phyloP scores from a whole-genome alignment of 2,113 vertebrate species.

The Balaenoptera acutorostrata region DNA sequence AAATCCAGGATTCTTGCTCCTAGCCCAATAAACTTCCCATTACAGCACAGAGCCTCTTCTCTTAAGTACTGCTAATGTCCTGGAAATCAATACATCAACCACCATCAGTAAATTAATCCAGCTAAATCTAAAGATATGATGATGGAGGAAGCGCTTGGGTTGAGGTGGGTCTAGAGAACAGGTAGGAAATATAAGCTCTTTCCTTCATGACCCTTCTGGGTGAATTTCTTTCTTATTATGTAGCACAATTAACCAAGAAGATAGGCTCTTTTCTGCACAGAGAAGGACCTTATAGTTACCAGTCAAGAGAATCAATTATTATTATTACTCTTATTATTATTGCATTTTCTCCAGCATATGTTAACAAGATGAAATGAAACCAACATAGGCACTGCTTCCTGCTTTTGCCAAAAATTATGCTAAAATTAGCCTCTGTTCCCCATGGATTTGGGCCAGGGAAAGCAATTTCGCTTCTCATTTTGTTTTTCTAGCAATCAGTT shows the following conservation, averaged over 20 bases:
- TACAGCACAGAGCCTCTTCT: not conserved
- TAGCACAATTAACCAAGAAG: not conserved
- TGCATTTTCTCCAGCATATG: slow-evolving; percentile 13
- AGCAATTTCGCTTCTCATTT: slow-evolving; percentile 53
- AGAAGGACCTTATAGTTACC: not conserved
- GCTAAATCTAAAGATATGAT: not conserved
- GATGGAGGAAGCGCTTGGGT: not conserved
- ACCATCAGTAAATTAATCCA: not conserved
- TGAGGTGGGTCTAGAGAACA: not conserved
- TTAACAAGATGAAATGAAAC: slow-evolving; percentile 17
- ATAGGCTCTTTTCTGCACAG: not conserved
- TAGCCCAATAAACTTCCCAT: not conserved
- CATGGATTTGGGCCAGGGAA: slow-evolving; percentile 27
- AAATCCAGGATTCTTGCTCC: not conserved
- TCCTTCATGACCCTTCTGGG: not conserved
- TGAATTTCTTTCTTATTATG: slow-evolving; percentile 25
- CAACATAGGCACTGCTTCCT: slow-evolving; percentile 10
- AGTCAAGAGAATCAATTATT: not conserved
- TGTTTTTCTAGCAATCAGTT: slow-evolving; percentile 56
- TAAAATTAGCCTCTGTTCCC: slow-evolving; percentile 53
- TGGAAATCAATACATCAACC: slow-evolving; percentile 11
- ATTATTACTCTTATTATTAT: not conserved
- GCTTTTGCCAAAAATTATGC: slow-evolving; percentile 26
- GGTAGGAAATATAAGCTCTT: not conserved
- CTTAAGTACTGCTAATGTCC: not conserved